Base-by-base conservation (phyloP, 2,113 vertebrate genomes). In the Clarias gariepinus region DNA sequence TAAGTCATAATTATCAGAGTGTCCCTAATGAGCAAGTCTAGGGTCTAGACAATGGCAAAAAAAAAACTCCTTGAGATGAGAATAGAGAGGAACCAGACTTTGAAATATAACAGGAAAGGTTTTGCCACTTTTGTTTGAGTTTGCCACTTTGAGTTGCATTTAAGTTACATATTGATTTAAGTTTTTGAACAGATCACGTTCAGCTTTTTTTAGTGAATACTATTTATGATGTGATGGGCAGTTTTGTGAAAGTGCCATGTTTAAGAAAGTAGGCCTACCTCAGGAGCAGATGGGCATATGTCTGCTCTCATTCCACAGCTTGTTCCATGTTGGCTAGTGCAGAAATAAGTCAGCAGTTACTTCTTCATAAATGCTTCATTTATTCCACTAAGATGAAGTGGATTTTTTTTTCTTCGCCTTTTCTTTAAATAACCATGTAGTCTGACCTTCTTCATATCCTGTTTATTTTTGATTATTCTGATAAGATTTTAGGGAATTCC, bases 281-380 rank as follows among this genome's bases (percentile, higher is more conserved):
- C 90, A 94, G 93, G 92, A 93, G 92, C 90, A 88, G 88, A 93
- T 91, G 91, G 92, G 88, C 93, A 88, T 93, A 47, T 85, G 85
- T 91, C 93, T 86, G 91, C 94, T 92, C 93, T 91, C 90, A 93
- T 92, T 74, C 61, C 25, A 16, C 16, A 77, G 30, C 73, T 66
- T 28, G 2, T n/a, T n/a, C 23, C 74, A 66, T 52, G 21, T 19
- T 69, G 10, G 47, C 21, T 60, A n/a, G 23, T 47, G 33, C 33
- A 63, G 36, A 4, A 6, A 53, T 63, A 64, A 71, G 57, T 83
- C 64, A 36, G 52, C 63, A n/a, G 16, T 57, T 71, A 57, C 52
- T 53, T 10, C 4, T 57, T n/a, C n/a, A n/a, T 83, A n/a, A 66
- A 52, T 19, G 61, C 23, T 52, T 82, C 1, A 15, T 81, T 81